phyloP scores from a whole-genome alignment of 2,797 vertebrate genomes.

The Kryptolebias ocellatus region DNA sequence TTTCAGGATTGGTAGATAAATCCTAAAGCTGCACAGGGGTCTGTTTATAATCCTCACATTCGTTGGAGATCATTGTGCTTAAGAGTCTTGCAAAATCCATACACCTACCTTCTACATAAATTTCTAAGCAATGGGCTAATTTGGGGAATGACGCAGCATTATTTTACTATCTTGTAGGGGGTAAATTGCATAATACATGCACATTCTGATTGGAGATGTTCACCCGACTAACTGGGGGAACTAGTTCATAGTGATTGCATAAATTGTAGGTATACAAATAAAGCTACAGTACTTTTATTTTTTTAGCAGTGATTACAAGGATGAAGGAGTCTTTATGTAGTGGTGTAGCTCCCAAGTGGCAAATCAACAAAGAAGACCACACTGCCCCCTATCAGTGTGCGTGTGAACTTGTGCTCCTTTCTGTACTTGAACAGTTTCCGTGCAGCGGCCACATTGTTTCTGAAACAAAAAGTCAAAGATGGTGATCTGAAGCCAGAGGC shows the following conservation, averaged over 20 bases:
- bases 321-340: slow-evolving; percentile 4
- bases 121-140: slow-evolving; percentile 18
- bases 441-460: slow-evolving; percentile 29
- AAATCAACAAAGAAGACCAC: slow-evolving; percentile 51
- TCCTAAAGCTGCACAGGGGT: slow-evolving; percentile 44
- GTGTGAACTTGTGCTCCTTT: slow-evolving; percentile 26
- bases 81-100: slow-evolving; percentile 17
- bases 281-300: slow-evolving; percentile 4
- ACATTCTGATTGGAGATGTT: slow-evolving; percentile 7
- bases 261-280: slow-evolving; percentile 13
- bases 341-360: slow-evolving; percentile 11
- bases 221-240: background rate
- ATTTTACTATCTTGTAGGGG: background rate
- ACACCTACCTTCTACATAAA: slow-evolving; percentile 1
- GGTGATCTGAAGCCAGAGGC: slow-evolving; percentile 24
- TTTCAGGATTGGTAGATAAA: slow-evolving; percentile 56
- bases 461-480: background rate
- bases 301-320: slow-evolving; percentile 34
- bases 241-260: background rate
- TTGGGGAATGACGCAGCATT: slow-evolving; percentile 22
- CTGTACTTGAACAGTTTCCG: slow-evolving; percentile 17
- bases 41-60: slow-evolving; percentile 41
- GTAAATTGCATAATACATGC: background rate
- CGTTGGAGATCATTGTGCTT: slow-evolving; percentile 45
- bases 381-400: slow-evolving; percentile 67